These are phyloP conservation scores for Cacatua alba DNA, from an alignment of 2,113 vertebrate species.

Conservation along the genomic window DNA sequence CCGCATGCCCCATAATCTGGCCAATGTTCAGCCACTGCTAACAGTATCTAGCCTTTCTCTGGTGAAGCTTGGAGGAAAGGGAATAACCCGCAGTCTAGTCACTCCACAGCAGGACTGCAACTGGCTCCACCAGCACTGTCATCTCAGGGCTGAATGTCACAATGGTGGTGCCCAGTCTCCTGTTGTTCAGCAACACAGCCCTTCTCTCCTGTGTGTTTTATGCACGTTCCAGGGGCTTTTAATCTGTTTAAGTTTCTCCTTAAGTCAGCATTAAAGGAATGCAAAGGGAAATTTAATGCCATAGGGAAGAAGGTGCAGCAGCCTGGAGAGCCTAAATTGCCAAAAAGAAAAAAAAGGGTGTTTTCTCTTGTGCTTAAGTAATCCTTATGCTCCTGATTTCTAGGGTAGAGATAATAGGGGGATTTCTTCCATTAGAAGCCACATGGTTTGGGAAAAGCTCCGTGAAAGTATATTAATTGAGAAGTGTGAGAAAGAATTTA, in stretches of 20 bases:
- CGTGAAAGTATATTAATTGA: neutral
- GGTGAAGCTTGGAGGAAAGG: neutral
- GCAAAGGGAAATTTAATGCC: neutral
- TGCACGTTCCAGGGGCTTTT: neutral
- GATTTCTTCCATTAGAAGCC: neutral
- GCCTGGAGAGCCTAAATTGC: neutral
- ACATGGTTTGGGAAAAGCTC: neutral
- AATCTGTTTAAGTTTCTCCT: neutral
- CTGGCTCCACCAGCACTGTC: neutral
- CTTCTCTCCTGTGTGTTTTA: neutral
- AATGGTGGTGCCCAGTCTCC: neutral
- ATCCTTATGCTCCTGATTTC: neutral
- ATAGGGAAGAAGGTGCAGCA: neutral
- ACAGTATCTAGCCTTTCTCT: constrained; percentile 24
- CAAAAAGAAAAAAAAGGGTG: neutral
- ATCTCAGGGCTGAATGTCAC: neutral
- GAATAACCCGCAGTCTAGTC: neutral
- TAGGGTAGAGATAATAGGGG: neutral
- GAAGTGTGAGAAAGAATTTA: neutral
- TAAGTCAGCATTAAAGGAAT: neutral
- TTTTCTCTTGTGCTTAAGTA: neutral
- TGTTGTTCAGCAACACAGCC: neutral
- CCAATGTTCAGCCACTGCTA: constrained; percentile 32
- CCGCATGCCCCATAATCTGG: constrained; percentile 55
- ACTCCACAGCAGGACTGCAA: neutral